These are phyloP conservation scores for Allolobophora icterica DNA, from an alignment of 2,888 invertebrate species.

Conservation along the genomic window DNA sequence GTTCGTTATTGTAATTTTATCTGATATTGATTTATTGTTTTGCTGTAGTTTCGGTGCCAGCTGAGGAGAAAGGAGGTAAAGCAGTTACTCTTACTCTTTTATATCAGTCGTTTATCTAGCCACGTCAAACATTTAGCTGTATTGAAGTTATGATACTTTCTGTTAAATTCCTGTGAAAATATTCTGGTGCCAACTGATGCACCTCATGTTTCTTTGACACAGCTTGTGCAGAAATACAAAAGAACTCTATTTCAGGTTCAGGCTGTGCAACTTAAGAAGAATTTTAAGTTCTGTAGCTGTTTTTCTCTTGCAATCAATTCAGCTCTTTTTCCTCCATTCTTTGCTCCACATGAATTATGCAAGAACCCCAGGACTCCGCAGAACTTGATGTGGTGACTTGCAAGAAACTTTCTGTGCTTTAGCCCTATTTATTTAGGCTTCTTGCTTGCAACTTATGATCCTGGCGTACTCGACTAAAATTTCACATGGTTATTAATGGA, in stretches of 20 bases:
- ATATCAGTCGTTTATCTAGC: neutral
- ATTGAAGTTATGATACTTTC: neutral
- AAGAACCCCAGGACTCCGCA: neutral
- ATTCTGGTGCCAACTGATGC: conserved; percentile 7
- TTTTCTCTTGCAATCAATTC: neutral
- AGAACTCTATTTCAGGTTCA: neutral
- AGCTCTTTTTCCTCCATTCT: neutral
- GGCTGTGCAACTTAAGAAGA: neutral
- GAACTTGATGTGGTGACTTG: neutral
- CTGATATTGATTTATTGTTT: neutral
- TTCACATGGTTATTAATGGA: neutral
- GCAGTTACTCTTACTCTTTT: neutral
- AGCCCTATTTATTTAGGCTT: neutral
- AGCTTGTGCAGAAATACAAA: neutral
- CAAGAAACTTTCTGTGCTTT: neutral
- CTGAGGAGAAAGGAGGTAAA: conserved; percentile 9
- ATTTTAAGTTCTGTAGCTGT: neutral
- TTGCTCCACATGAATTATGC: neutral
- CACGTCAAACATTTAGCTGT: neutral
- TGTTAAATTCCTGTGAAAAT: neutral
- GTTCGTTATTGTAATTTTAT: neutral
- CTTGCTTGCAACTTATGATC: neutral
- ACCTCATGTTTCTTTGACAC: neutral
- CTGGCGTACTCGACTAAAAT: neutral
- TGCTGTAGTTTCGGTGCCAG: conserved; percentile 9